These are phyloP conservation scores for Samia ricini DNA, from an alignment of 1,140 invertebrate genomes.

Conservation along the genomic window DNA sequence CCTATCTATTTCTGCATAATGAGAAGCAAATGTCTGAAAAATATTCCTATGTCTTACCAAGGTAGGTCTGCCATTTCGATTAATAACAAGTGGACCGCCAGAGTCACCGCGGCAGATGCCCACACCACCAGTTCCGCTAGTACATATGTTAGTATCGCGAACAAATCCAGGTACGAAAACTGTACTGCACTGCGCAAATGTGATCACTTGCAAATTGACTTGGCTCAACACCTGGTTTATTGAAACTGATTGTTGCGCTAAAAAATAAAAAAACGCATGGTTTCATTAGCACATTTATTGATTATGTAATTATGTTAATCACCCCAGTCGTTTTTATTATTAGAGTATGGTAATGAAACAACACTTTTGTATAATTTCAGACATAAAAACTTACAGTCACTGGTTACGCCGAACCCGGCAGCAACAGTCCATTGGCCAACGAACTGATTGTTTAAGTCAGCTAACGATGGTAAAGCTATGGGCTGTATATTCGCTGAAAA, in stretches of 20 bases:
- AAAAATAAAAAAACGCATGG: too few relatives aligned
- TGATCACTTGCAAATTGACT: constrained; percentile 40
- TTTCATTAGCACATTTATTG: too few relatives aligned
- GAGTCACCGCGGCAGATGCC: constrained; percentile 60
- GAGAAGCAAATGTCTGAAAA: too few relatives aligned
- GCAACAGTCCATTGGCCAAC: constrained; percentile 4
- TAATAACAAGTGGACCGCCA: constrained; percentile 43
- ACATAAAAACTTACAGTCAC: neutral
- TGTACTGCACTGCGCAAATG: constrained; percentile 29
- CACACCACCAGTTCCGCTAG: constrained; percentile 41
- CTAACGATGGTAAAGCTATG: neutral
- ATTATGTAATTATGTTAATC: too few relatives aligned
- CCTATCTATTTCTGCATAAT: too few relatives aligned
- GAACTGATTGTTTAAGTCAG: neutral
- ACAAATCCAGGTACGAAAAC: constrained; percentile 29
- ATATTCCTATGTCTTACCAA: too few relatives aligned
- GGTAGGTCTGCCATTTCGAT: constrained; percentile 16
- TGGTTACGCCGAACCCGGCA: neutral
- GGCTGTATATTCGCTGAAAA: neutral
- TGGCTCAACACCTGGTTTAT: constrained; percentile 38
- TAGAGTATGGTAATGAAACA: too few relatives aligned
- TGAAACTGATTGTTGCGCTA: neutral
- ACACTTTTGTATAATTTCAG: neutral
- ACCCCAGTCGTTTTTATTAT: too few relatives aligned
- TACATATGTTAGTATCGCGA: constrained; percentile 49